Percentiles rank a stretch among this genome's conserved stretches.
phyloP scores from a whole-genome alignment of 2,797 vertebrate species.

The Epinephelus awoara region DNA sequence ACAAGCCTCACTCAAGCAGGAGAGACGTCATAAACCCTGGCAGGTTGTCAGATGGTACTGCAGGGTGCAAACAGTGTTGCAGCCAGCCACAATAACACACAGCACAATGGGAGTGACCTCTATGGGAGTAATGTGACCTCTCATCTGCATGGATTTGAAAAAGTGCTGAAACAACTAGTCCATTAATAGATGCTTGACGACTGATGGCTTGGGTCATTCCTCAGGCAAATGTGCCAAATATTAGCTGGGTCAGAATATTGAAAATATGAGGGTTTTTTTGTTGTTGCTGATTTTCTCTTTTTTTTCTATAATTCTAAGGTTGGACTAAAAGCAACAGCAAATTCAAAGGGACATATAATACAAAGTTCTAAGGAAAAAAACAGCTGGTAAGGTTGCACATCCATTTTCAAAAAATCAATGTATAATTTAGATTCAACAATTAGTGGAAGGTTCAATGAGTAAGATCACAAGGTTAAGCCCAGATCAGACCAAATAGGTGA shows the following conservation, averaged over 20 bases:
- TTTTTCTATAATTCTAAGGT: not conserved
- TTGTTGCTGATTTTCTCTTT: not conserved
- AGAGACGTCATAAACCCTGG: slow-evolving; percentile 42
- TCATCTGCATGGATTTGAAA: slow-evolving; percentile 20
- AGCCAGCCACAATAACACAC: slow-evolving; percentile 24
- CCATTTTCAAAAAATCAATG: not conserved
- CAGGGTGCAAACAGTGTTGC: slow-evolving; percentile 5
- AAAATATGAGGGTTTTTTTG: not conserved
- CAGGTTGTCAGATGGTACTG: slow-evolving; percentile 49
- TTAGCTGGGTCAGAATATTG: not conserved
- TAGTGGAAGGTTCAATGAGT: not conserved
- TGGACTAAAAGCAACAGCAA: not conserved
- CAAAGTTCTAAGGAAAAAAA: not conserved
- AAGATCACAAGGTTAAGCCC: slow-evolving; percentile 35
- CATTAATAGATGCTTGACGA: not conserved
- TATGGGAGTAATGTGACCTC: slow-evolving; percentile 20
- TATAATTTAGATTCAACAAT: slow-evolving; percentile 18
- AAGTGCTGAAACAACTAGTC: slow-evolving; percentile 8
- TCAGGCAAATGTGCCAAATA: not conserved
- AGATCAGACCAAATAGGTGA: slow-evolving; percentile 43
- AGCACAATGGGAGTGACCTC: slow-evolving; percentile 31
- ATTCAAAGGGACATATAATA: not conserved
- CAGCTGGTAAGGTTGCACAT: not conserved
- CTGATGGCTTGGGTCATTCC: not conserved
- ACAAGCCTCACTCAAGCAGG: slow-evolving; percentile 23